Percentiles rank a stretch among this genome's conserved stretches.
phyloP scores from a whole-genome alignment of 2,113 vertebrate genomes.

The Boleophthalmus pectinirostris region DNA sequence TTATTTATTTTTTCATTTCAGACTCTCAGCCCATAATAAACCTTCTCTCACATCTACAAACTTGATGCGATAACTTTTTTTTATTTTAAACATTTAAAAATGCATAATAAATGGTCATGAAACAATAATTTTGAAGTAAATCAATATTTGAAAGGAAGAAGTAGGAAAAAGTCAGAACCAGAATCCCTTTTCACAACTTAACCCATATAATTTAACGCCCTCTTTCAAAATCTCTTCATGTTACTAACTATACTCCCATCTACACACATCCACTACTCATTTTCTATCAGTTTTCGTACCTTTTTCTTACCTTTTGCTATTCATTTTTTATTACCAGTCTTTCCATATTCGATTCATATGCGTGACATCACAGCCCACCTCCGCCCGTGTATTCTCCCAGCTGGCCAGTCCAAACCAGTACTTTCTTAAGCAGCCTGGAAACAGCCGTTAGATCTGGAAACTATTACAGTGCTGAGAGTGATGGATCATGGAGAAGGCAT shows the following conservation, averaged over 20 bases:
- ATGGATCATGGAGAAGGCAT: constrained; percentile 58
- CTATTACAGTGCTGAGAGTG: constrained; percentile 40
- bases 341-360: constrained; percentile 4
- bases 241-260: no score
- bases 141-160: no score
- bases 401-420: background rate
- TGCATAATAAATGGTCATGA: no score
- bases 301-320: background rate
- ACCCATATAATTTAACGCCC: no score
- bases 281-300: background rate
- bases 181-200: no score
- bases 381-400: background rate
- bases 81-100: no score
- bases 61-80: no score
- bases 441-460: constrained; percentile 49
- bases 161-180: no score
- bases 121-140: no score
- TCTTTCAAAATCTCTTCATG: no score
- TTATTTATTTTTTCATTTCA: background rate
- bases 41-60: no score
- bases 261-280: background rate
- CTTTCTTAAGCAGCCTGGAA: constrained; percentile 1
- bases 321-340: background rate
- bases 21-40: no score
- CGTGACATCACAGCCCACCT: background rate